Base-by-base conservation (phyloP, 2,113 vertebrate genomes). In the Oxygymnocypris stewartii region DNA sequence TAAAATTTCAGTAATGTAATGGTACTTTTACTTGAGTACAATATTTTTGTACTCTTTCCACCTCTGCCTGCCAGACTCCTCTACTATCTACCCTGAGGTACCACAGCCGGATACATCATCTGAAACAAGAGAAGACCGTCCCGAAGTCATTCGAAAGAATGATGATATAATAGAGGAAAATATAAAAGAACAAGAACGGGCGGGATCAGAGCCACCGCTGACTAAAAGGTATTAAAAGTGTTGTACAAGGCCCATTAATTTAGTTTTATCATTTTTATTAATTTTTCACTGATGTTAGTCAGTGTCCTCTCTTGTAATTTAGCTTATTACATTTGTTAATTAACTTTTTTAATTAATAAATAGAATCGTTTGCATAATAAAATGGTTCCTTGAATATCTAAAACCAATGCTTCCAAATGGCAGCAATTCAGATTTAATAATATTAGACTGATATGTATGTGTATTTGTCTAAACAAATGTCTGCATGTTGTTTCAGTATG, bases 401-500 rank as follows among this genome's bases (percentile, higher is more conserved):
- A 69, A 69, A 35, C 51, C 51, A 54, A 20, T 2, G 12, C 40
- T 47, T 25, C 0, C 67, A 40, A 59, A 42, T 40, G 16, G 35
- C 3, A 18, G 4, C 3, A 16, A 18, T 44, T 74, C 71, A 44
- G 2, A 8, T 47, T 14, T 4, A 13, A 63, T 35, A 49, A 18
- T 69, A 8, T 44, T 23, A 18, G 3, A 63, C 23, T 11, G 23
- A 59, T 31, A 20, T 35, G 73, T 35, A 23, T 77, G 7, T 35
- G 31, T 31, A 23, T 78, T 18, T 47, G 42, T 31, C 20, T 84
- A 78, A 18, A 23, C 14, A 18, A 20, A 18, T 67, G 10, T 73
- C 13, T 79, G 16, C 54, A 7, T 82, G 31, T 77, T 81, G 31
- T 86, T 4, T 57, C 63, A 93, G 91, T 67, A n/a, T 16, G 13